These are phyloP conservation scores for Scomberomorus guttatus DNA, from an alignment of 2,797 vertebrate genomes.

Conservation along the genomic window DNA sequence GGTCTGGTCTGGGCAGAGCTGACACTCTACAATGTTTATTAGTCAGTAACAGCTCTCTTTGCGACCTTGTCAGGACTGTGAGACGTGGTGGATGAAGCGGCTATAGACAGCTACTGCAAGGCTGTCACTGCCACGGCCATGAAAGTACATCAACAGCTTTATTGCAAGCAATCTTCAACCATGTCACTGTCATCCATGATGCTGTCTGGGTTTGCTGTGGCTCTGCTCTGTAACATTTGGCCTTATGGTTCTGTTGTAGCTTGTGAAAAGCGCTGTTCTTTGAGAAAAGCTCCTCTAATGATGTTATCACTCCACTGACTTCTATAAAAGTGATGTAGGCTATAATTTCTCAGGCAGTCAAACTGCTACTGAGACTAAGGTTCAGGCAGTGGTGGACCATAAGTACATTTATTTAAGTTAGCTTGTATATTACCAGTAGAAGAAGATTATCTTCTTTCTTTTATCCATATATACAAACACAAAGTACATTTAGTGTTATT, in stretches of 20 bases:
- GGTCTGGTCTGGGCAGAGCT: conserved; percentile 40
- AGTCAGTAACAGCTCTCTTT: conserved; percentile 62
- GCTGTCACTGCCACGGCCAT: conserved; percentile 19
- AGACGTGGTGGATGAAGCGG: conserved; percentile 39
- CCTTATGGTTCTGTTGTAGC: neutral
- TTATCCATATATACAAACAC: too few species aligned
- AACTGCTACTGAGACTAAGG: conserved; percentile 8
- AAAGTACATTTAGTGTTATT: too few species aligned
- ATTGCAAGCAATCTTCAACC: conserved; percentile 33
- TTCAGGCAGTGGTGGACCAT: neutral
- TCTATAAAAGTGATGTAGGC: conserved; percentile 17
- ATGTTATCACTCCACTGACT: conserved; percentile 9
- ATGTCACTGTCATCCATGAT: conserved; percentile 27
- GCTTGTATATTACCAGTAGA: neutral
- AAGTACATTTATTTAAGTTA: neutral
- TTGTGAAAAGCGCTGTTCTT: conserved; percentile 21
- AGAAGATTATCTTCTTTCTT: too few species aligned
- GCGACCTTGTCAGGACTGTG: conserved; percentile 58
- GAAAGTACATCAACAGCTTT: conserved; percentile 39
- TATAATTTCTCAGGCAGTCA: conserved; percentile 10
- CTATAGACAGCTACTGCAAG: conserved; percentile 8
- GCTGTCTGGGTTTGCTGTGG: conserved; percentile 8
- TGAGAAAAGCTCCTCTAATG: conserved; percentile 20
- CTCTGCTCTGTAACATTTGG: neutral
- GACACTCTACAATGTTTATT: conserved; percentile 57